Base-by-base conservation (phyloP, 64 coral and sea anemone genomes). In the Stylophora pistillata region DNA sequence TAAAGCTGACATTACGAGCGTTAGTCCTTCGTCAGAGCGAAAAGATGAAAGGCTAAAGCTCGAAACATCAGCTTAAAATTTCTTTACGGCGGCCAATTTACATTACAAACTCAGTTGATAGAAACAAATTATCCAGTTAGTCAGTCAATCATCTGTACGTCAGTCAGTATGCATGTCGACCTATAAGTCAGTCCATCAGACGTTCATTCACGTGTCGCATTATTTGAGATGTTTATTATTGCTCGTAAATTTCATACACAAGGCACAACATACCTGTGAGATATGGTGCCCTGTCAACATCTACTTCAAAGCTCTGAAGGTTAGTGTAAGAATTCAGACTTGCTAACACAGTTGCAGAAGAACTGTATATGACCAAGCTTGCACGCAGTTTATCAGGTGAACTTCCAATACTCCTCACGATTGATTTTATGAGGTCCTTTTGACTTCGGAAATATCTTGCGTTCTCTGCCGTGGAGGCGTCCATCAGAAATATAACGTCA, bases 401-500 rank as follows among this genome's bases (percentile, higher is more conserved):
- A 16, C 86, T 62, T 58, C 60, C 86, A 10, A 97, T 76, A 26
- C 54, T 88, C 32, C 73, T 81, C 20, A 77, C 85, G n/a, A 97
- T 61, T 15, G 59, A 86, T 73, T 97, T 97, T 64, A 93, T 73
- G 29, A 93, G 93, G 20, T 56, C 61, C 41, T 93, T 93, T 77
- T 93, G 77, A 53, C 18, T 89, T 64, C 73, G 17, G 33, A 97
- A 97, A 18, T 78, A 72, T 18, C 83, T 56, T 47, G 86, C 58
- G 16, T 31, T 90, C 4, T 77, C 90, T 23, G 76, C 74, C 34
- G 87, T 82, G 20, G 84, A 93, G 29, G 91, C 90, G 71, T 96
- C 94, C 28, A 93, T 62, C 58, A 96, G 26, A 77, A 96, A 96
- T 14, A 96, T 37, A 32, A 96, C 65, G 58, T 96, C 94, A 26